phyloP scores from a whole-genome alignment of 2,797 vertebrate species.

The Amazona ochrocephala region DNA sequence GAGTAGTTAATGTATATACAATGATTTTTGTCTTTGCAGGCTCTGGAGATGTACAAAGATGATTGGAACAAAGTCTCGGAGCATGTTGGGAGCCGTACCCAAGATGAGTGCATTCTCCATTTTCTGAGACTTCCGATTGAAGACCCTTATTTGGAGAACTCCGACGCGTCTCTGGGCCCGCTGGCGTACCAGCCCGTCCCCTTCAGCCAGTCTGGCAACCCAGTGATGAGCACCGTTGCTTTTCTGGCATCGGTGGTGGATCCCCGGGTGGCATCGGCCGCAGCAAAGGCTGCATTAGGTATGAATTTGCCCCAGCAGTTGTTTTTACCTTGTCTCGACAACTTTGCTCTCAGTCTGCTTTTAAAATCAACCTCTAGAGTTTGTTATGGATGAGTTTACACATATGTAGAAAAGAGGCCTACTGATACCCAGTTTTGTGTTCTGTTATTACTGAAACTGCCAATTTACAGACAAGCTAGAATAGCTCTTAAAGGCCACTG shows the following conservation, averaged over 20 bases:
- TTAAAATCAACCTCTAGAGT: neutral
- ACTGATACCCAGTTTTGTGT: rapidly evolving
- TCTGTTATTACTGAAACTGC: neutral
- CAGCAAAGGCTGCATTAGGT: conserved; percentile 93
- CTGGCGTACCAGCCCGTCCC: conserved; percentile 96
- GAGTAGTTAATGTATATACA: neutral
- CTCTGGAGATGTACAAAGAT: conserved; percentile 97
- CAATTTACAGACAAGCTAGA: neutral
- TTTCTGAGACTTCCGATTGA: conserved; percentile 95
- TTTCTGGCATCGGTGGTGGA: conserved; percentile 97
- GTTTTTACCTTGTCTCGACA: neutral
- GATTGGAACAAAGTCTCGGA: conserved; percentile 99
- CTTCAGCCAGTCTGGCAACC: conserved; percentile 98
- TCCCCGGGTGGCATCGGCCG: conserved; percentile 93
- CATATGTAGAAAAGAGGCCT: neutral
- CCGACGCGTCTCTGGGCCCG: conserved; percentile 89
- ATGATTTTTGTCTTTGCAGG: conserved; percentile 71
- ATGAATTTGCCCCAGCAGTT: neutral
- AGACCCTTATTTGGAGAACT: conserved; percentile 93
- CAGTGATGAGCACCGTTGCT: conserved; percentile 97
- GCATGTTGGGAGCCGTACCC: conserved; percentile 94
- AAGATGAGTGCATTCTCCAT: conserved; percentile 97
- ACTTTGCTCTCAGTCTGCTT: neutral
- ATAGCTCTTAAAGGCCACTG: neutral
- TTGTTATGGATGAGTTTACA: too few relatives aligned